These are phyloP conservation scores for Entelurus aequoreus DNA, from an alignment of 2,113 vertebrate genomes.

Conservation along the genomic window DNA sequence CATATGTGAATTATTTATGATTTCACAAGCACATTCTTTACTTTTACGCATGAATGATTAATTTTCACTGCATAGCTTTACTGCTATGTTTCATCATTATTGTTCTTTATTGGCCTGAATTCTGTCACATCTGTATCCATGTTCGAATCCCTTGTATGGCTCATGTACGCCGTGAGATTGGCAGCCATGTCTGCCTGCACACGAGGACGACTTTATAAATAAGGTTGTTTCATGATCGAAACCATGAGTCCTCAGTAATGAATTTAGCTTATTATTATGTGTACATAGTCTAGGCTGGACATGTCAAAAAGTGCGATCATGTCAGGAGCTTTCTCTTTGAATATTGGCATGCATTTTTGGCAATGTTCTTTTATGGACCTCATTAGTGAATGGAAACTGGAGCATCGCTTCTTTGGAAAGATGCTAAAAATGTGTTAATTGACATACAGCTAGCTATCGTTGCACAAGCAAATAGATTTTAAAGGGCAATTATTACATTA, in stretches of 20 bases:
- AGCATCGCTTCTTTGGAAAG: conserved; percentile 1
- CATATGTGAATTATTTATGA: conserved; percentile 57
- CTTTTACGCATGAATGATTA: conserved; percentile 59
- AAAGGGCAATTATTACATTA: too few relatives aligned
- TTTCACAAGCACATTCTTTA: conserved; percentile 51
- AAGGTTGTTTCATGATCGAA: conserved; percentile 18
- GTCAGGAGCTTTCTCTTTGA: conserved; percentile 18
- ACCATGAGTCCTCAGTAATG: conserved; percentile 25
- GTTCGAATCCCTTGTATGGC: conserved; percentile 43
- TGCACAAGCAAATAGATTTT: too few relatives aligned
- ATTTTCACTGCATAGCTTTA: conserved; percentile 52
- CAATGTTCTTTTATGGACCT: conserved; percentile 3
- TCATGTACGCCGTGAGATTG: conserved; percentile 38
- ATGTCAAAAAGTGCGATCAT: conserved; percentile 31
- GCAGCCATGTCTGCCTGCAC: conserved; percentile 31
- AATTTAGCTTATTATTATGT: conserved; percentile 36
- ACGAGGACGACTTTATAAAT: conserved; percentile 45
- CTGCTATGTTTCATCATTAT: conserved; percentile 52
- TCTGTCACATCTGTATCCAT: conserved; percentile 39
- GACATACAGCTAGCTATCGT: not conserved
- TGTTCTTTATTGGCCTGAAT: conserved; percentile 40
- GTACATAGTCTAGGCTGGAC: conserved; percentile 30
- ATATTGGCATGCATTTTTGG: conserved; percentile 2
- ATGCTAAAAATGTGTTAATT: conserved; percentile 11
- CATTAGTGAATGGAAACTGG: conserved; percentile 26